These are phyloP conservation scores for Poeciliopsis occidentalis DNA, from an alignment of 2,113 vertebrate genomes.

Conservation along the genomic window DNA sequence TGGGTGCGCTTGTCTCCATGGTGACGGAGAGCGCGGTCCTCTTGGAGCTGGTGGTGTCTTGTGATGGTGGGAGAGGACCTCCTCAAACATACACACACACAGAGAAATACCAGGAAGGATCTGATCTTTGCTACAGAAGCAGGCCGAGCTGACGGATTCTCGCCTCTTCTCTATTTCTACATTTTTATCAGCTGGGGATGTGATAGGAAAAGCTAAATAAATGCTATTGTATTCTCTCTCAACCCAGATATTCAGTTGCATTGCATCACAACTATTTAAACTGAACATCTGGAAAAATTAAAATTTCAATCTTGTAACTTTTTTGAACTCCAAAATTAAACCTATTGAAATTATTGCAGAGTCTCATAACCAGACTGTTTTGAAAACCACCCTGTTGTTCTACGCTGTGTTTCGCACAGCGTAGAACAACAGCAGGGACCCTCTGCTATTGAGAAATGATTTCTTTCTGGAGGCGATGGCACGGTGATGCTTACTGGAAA, in stretches of 20 bases:
- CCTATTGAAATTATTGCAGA: background rate
- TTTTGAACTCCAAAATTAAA: background rate
- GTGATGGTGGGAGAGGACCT: constrained; percentile 75
- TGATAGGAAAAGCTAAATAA: constrained; percentile 8
- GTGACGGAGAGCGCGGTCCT: constrained; percentile 76
- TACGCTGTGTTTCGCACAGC: no score
- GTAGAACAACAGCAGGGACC: no score
- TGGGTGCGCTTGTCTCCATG: constrained; percentile 84
- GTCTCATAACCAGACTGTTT: background rate
- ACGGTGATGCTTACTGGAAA: no score
- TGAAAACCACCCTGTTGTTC: no score
- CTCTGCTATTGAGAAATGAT: no score
- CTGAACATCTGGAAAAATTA: background rate
- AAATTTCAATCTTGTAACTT: background rate
- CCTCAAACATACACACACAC: constrained; percentile 47
- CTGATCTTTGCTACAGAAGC: constrained; percentile 4
- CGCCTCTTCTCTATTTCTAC: constrained; percentile 16
- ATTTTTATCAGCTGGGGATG: constrained; percentile 21
- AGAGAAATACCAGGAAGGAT: constrained; percentile 20
- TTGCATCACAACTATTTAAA: constrained; percentile 37
- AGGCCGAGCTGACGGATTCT: constrained; percentile 2
- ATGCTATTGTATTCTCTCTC: constrained; percentile 8
- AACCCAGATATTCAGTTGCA: constrained; percentile 11
- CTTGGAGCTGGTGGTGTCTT: constrained; percentile 76
- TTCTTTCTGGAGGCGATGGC: no score